These are phyloP conservation scores for Lordiphosa andalusiaca DNA, from an alignment of 2,888 invertebrate genomes.

Conservation along the genomic window DNA sequence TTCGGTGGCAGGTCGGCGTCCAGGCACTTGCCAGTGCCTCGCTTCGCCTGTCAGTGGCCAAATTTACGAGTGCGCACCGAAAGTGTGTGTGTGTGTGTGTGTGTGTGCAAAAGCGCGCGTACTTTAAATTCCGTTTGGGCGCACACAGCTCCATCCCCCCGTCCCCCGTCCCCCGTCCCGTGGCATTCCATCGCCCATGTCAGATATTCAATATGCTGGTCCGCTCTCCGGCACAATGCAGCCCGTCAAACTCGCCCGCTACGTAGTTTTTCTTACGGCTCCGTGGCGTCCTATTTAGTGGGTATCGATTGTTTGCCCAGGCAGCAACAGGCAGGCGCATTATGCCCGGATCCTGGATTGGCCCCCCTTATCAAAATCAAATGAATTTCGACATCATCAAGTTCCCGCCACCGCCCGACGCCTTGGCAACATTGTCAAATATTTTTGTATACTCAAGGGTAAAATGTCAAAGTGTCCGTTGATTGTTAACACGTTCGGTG, in stretches of 20 bases:
- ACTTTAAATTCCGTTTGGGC: conserved; percentile 28
- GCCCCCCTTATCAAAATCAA: too few species aligned
- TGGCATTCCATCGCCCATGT: conserved; percentile 7
- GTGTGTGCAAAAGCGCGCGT: conserved; percentile 11
- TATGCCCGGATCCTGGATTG: too few species aligned
- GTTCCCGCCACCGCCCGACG: too few species aligned
- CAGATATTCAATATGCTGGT: conserved; percentile 18
- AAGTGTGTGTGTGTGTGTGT: conserved; percentile 15
- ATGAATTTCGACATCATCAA: too few species aligned
- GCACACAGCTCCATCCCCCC: conserved; percentile 4
- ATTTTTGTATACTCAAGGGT: conserved; percentile 14
- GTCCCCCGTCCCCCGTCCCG: too few species aligned
- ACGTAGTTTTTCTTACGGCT: conserved; percentile 11
- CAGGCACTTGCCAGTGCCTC: too few species aligned
- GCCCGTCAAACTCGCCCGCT: conserved; percentile 6
- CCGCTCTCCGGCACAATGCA: conserved; percentile 6
- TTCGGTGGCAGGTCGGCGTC: background rate
- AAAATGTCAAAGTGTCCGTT: conserved; percentile 25
- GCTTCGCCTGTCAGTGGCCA: conserved; percentile 44
- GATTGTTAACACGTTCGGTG: conserved; percentile 26
- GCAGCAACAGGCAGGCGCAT: too few species aligned
- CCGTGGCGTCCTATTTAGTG: conserved; percentile 8
- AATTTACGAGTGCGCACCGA: conserved; percentile 42
- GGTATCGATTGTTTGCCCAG: background rate
- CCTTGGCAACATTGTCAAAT: background rate